These are phyloP conservation scores for Falco punctatus DNA, from an alignment of 2,113 vertebrate genomes.

Conservation along the genomic window DNA sequence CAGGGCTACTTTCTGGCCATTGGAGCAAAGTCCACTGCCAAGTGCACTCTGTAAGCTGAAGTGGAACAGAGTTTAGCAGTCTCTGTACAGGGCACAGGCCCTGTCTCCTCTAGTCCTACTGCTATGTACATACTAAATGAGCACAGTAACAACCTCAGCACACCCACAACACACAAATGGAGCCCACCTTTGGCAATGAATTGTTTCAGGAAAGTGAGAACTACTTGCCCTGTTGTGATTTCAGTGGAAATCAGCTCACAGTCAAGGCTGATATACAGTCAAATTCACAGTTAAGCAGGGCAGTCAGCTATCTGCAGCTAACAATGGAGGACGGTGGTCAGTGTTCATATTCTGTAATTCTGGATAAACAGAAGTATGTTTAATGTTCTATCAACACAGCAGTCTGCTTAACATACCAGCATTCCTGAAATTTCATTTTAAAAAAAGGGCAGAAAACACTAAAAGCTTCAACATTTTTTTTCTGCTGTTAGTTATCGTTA, in stretches of 20 bases:
- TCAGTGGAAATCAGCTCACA: neutral
- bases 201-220: neutral
- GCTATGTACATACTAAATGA: accelerated
- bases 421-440: neutral
- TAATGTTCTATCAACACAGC: neutral
- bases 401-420: neutral
- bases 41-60: neutral
- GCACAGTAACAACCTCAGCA: neutral
- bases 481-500: neutral
- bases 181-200: neutral
- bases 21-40: neutral
- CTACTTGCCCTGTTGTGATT: neutral
- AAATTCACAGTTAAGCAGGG: neutral
- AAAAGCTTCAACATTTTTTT: neutral
- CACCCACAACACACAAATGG: neutral
- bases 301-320: neutral
- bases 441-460: neutral
- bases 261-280: neutral
- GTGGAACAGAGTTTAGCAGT: neutral
- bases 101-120: neutral
- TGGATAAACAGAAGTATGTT: neutral
- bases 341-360: neutral
- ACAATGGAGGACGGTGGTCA: neutral
- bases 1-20: neutral
- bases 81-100: neutral